Conservation (phyloP, 2,888 invertebrate species). For the Coelogynopora nodosa region DNA sequence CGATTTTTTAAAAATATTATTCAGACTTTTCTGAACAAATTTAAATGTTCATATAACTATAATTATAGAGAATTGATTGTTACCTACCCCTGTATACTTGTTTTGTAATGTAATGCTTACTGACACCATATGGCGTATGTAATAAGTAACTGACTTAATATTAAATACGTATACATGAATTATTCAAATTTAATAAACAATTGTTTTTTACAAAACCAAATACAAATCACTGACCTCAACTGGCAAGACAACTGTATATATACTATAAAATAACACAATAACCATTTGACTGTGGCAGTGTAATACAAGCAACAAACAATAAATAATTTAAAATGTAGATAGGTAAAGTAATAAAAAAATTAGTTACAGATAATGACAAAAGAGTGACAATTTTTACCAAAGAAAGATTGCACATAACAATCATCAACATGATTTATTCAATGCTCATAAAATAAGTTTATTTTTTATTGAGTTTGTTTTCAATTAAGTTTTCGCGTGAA, state of each 20-base stretch:
- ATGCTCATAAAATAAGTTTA: too few relatives aligned
- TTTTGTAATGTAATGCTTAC: neutral
- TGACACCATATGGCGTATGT: neutral
- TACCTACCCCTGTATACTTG: neutral
- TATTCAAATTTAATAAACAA: neutral
- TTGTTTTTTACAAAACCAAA: neutral
- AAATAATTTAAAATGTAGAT: neutral
- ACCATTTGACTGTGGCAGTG: neutral
- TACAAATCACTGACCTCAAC: neutral
- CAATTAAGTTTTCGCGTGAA: too few relatives aligned
- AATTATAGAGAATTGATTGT: too few relatives aligned
- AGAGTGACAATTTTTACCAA: neutral
- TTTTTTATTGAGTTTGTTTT: too few relatives aligned
- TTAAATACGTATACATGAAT: neutral
- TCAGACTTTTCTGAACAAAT: too few relatives aligned
- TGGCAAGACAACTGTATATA: neutral
- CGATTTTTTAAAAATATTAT: too few relatives aligned
- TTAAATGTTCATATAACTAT: too few relatives aligned
- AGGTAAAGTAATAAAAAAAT: neutral
- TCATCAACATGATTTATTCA: too few relatives aligned
- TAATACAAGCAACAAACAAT: neutral
- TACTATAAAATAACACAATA: neutral
- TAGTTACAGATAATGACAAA: neutral
- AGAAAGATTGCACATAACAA: too few relatives aligned
- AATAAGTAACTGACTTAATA: neutral